phyloP scores from a whole-genome alignment of 2,113 vertebrate genomes.

The Perca fluviatilis region DNA sequence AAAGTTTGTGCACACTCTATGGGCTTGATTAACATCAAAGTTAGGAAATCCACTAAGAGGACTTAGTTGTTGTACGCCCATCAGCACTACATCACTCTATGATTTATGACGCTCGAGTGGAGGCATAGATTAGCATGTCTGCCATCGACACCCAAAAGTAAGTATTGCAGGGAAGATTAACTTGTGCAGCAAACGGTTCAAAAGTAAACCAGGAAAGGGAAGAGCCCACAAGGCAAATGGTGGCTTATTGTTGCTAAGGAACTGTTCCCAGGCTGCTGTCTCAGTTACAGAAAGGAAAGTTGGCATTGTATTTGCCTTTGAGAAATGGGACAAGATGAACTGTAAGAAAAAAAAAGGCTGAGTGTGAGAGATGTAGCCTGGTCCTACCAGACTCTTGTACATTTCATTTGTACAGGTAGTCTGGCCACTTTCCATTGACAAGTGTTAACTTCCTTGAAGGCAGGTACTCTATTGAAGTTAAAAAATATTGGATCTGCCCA shows the following conservation, averaged over 20 bases:
- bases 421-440: too few relatives aligned
- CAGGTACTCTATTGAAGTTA: too few relatives aligned
- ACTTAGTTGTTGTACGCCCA: conserved; percentile 43
- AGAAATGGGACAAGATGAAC: conserved; percentile 57
- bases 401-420: too few relatives aligned
- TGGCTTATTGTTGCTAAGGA: conserved; percentile 79
- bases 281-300: conserved; percentile 44
- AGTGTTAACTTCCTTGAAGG: too few relatives aligned
- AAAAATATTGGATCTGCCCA: too few relatives aligned
- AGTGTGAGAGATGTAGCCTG: background rate
- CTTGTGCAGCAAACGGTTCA: conserved; percentile 56
- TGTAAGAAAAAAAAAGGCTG: conserved; percentile 26
- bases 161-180: conserved; percentile 69
- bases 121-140: conserved; percentile 69
- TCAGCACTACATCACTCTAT: conserved; percentile 59
- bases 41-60: conserved; percentile 46
- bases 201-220: conserved; percentile 52
- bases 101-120: conserved; percentile 61
- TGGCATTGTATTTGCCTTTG: conserved; percentile 46
- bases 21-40: conserved; percentile 54
- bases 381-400: too few relatives aligned
- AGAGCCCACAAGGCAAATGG: conserved; percentile 63
- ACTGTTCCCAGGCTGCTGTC: conserved; percentile 61
- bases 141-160: conserved; percentile 53
- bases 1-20: conserved; percentile 29